Conservation (phyloP, 92 coral and sea anemone species). For the Palythoa heliodiscus region DNA sequence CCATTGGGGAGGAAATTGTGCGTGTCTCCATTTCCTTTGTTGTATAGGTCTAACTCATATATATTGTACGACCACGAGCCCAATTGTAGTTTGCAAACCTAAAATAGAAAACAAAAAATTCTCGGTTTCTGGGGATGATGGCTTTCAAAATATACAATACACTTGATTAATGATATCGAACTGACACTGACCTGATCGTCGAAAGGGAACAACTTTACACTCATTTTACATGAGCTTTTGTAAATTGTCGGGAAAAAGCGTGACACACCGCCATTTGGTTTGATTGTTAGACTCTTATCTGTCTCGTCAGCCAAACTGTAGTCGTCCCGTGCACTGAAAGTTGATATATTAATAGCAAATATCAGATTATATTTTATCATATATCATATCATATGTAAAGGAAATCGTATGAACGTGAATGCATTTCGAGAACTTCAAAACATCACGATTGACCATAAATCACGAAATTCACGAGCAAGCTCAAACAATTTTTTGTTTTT, state of each 20-base stretch:
- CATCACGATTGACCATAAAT: no score
- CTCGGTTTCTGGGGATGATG: no score
- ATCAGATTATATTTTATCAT: background rate
- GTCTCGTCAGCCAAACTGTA: slow-evolving; percentile 78
- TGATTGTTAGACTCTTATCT: slow-evolving; percentile 72
- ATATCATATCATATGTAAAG: background rate
- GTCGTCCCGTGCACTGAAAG: slow-evolving; percentile 78
- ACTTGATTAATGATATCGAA: no score
- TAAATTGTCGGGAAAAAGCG: slow-evolving; percentile 88
- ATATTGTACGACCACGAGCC: slow-evolving; percentile 90
- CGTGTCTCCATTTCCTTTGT: slow-evolving; percentile 75
- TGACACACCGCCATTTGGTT: slow-evolving; percentile 62
- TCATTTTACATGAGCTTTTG: slow-evolving; percentile 82
- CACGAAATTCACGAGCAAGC: no score
- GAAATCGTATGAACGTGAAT: no score
- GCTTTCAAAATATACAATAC: no score
- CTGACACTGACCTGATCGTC: slow-evolving; percentile 75
- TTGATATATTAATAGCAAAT: no score
- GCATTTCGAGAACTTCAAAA: no score
- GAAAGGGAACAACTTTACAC: slow-evolving; percentile 78
- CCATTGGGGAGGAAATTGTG: slow-evolving; percentile 79
- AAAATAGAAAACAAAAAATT: background rate
- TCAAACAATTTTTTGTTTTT: no score
- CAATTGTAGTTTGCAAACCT: slow-evolving; percentile 78
- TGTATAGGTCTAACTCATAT: slow-evolving; percentile 71